Conservation (phyloP, 1,140 invertebrate genomes). For the Nephila pilipes region DNA sequence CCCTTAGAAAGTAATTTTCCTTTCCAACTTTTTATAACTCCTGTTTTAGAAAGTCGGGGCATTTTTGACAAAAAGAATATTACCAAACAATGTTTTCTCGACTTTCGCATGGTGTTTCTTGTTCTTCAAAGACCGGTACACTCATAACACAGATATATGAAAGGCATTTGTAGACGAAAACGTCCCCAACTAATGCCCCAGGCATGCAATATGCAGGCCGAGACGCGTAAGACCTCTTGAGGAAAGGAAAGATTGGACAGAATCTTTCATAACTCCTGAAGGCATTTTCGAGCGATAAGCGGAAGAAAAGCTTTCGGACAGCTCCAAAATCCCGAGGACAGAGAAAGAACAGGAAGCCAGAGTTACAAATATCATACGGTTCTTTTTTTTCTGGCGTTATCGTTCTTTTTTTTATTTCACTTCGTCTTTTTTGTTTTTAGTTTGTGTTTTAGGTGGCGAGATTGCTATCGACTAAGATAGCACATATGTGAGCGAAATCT, state of each 20-base stretch:
- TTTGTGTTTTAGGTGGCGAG: neutral
- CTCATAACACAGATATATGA: neutral
- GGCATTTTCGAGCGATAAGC: constrained; percentile 2
- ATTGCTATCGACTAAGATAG: neutral
- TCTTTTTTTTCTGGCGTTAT: neutral
- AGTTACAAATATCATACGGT: neutral
- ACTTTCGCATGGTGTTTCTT: too few relatives aligned
- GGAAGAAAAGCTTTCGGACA: neutral
- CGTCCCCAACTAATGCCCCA: neutral
- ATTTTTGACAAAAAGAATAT: neutral
- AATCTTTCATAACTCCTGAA: neutral
- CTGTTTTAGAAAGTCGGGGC: neutral
- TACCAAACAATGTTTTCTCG: neutral
- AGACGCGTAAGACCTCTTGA: neutral
- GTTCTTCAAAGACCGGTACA: too few relatives aligned
- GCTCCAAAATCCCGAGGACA: constrained; percentile 9
- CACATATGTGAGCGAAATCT: neutral
- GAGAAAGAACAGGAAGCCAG: constrained; percentile 12
- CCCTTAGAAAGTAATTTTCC: neutral
- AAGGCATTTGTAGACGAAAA: neutral
- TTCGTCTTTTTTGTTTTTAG: neutral
- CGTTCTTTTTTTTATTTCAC: neutral
- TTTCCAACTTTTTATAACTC: neutral
- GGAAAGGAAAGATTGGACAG: constrained; percentile 4
- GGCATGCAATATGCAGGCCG: neutral